Evolutionary conservation across 2,888 invertebrate genomes (phyloP).

Genomic region (Polyommatus icarus): DNA sequence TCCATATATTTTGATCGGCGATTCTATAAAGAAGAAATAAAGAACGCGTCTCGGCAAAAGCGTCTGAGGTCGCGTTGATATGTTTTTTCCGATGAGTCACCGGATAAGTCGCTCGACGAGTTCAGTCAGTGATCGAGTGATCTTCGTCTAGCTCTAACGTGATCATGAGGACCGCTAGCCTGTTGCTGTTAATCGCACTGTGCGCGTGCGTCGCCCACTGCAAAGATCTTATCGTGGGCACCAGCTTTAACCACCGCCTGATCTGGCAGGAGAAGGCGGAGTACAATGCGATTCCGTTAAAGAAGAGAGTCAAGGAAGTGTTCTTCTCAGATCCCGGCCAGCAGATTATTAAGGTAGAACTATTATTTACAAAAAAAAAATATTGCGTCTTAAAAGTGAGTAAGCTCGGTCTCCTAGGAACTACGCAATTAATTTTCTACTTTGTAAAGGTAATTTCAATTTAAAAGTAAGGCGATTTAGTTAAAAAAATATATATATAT

Average conservation of each 20-base stretch:
- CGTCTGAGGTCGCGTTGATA: conserved; percentile 41
- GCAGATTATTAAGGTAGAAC: conserved; percentile 68
- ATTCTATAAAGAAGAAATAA: no score
- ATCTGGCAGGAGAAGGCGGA: conserved; percentile 69
- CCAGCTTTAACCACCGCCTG: conserved; percentile 68
- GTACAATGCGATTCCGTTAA: conserved; percentile 68
- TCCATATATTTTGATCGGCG: no score
- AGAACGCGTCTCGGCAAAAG: no score
- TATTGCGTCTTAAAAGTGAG: no score
- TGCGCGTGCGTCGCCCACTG: conserved; percentile 56
- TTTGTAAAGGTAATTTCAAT: no score
- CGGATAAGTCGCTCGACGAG: conserved; percentile 50
- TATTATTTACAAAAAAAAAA: background rate
- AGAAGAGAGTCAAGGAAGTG: conserved; percentile 72
- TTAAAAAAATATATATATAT: no score
- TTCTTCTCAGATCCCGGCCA: conserved; percentile 72
- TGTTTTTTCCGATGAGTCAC: conserved; percentile 56
- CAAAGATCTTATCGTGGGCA: conserved; percentile 71
- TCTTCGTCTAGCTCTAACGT: conserved; percentile 53
- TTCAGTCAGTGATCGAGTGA: conserved; percentile 51
- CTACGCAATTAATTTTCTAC: no score
- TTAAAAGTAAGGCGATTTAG: no score
- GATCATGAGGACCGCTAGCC: conserved; percentile 62
- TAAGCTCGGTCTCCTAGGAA: no score
- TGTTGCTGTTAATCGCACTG: conserved; percentile 57